Percentiles rank a stretch among this genome's conserved stretches.
phyloP scores from a whole-genome alignment of 2,113 vertebrate species.

The Microcebus murinus region DNA sequence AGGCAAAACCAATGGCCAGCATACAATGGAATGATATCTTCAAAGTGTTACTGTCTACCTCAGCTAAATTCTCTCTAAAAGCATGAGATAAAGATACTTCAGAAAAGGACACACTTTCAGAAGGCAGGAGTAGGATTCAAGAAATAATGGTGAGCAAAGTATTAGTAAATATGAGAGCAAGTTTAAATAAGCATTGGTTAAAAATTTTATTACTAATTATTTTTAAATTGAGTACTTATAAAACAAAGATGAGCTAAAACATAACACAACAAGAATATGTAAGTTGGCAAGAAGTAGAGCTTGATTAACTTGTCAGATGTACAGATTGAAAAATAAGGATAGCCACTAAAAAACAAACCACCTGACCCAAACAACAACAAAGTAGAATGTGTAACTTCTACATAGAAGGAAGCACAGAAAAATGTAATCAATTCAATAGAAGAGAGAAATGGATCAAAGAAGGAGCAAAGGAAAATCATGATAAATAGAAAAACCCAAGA shows the following conservation, averaged over 20 bases:
- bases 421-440: background rate
- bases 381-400: background rate
- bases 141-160: background rate
- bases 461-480: background rate
- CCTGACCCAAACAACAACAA: background rate
- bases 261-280: background rate
- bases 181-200: background rate
- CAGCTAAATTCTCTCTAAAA: background rate
- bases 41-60: background rate
- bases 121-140: background rate
- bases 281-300: background rate
- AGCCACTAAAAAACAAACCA: background rate
- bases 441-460: background rate
- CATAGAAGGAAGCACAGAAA: background rate
- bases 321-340: background rate
- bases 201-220: background rate
- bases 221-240: background rate
- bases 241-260: conserved; percentile 5
- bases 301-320: background rate
- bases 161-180: background rate
- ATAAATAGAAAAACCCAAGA: background rate
- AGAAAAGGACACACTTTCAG: background rate
- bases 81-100: background rate
- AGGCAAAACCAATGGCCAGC: background rate
- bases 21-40: background rate